A percentile compares a stretch with the other conserved stretches of the same genome.
Evolutionary conservation across 2,113 vertebrate genomes (phyloP).

Genomic region (Motacilla tschutschensis): DNA sequence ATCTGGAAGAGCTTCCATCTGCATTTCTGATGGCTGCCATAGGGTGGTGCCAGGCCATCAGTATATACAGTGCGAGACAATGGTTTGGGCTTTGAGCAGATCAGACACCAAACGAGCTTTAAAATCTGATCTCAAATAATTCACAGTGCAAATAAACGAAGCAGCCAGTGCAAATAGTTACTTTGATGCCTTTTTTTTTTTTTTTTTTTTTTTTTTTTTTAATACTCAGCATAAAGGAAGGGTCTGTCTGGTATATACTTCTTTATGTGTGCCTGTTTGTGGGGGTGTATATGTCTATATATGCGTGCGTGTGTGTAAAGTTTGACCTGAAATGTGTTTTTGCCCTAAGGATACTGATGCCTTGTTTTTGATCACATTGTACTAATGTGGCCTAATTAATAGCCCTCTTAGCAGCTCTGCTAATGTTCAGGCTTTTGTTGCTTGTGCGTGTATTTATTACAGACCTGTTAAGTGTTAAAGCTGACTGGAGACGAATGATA

Average conservation of each 20-base stretch:
- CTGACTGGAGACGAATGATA: neutral
- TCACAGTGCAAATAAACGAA: constrained; percentile 58
- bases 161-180: constrained; percentile 46
- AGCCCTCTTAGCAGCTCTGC: constrained; percentile 11
- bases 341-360: constrained; percentile 51
- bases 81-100: constrained; percentile 1
- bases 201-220: neutral
- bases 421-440: constrained; percentile 16
- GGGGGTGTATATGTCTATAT: rapidly evolving
- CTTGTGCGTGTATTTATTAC: neutral
- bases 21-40: constrained; percentile 69
- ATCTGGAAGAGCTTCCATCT: neutral
- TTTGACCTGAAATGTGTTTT: constrained; percentile 53
- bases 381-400: constrained; percentile 52
- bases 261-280: neutral
- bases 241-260: constrained; percentile 11
- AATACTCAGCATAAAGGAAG: constrained; percentile 27
- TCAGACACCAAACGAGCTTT: constrained; percentile 16
- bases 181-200: neutral
- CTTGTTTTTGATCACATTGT: constrained; percentile 39
- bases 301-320: neutral
- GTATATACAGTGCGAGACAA: constrained; percentile 32
- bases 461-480: neutral
- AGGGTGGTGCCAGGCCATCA: constrained; percentile 76
- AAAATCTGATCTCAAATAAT: constrained; percentile 54